Percentiles rank a stretch among this genome's conserved stretches.
Conservation (phyloP, 2,888 invertebrate species). For the Onthophagus sagittarius region DNA sequence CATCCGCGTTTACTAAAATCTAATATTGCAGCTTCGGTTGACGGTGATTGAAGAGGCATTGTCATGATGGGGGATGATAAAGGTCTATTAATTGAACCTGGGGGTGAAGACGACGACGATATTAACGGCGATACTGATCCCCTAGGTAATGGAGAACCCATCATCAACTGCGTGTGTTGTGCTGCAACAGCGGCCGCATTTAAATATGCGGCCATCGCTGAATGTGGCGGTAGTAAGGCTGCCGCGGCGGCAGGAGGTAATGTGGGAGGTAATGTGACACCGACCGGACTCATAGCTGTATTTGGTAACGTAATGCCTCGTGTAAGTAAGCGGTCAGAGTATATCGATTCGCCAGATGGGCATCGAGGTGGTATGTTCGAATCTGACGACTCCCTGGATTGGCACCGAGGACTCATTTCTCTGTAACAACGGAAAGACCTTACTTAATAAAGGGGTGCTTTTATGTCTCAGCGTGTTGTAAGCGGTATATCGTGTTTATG, state of each 20-base stretch:
- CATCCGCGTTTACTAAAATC: conserved; percentile 72
- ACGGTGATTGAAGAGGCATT: conserved; percentile 57
- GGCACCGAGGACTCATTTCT: conserved; percentile 76
- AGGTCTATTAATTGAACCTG: conserved; percentile 42
- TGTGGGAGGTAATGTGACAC: conserved; percentile 63
- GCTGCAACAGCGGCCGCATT: conserved; percentile 65
- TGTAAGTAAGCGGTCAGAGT: conserved; percentile 58
- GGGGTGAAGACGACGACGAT: conserved; percentile 63
- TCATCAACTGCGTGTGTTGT: conserved; percentile 67
- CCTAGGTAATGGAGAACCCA: conserved; percentile 58
- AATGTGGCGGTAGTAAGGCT: conserved; percentile 70
- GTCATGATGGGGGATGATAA: conserved; percentile 49
- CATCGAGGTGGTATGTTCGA: conserved; percentile 66
- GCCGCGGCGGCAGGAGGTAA: conserved; percentile 63
- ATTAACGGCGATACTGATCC: conserved; percentile 64
- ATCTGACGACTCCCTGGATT: conserved; percentile 72
- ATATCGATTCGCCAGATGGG: conserved; percentile 73
- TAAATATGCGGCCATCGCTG: conserved; percentile 78
- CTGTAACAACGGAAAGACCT: conserved; percentile 58
- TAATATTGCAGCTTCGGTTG: conserved; percentile 58
- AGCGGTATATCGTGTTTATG: conserved; percentile 9
- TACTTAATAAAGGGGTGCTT: conserved; percentile 1
- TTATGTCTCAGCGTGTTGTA: conserved; percentile 6
- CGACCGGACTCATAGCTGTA: conserved; percentile 63
- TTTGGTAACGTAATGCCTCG: conserved; percentile 53